Base-by-base conservation (phyloP, 2,888 invertebrate genomes). In the Ectemnius lituratus region DNA sequence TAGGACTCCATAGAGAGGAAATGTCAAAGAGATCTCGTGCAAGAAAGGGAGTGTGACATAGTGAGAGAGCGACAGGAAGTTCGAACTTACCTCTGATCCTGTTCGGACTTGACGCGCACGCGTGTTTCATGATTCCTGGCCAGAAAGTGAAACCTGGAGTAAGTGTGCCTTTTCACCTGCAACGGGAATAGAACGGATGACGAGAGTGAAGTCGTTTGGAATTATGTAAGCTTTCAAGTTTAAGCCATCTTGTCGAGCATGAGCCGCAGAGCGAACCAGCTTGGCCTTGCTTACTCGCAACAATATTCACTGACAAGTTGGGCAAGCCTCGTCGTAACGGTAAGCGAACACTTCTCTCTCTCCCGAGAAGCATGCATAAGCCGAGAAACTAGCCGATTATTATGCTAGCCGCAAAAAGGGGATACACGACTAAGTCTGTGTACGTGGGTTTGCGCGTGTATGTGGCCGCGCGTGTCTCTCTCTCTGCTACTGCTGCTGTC, bases 171-270 rank as follows among this genome's bases (percentile, higher is more conserved):
- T 82, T 87, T 86, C 23, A 89, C 84, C 90, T 90, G 84, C 58
- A 87, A 16, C 52, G 57, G 11, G 69, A 63, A 27, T 72, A 68
- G 37, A 37, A 37, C 5, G 37, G 37, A 37, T 37, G 37, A 8
- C 8, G 8, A 37, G 8, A 1, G 37, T 37, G 11, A 82, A 74
- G 75, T 62, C 70, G 68, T 61, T 76, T 69, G 79, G 82, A 88
- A 88, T 90, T 90, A 90, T 88, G 85, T 90, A 88, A 88, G 87
- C 81, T 66, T 71, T 76, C 73, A 75, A 78, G 84, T 81, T 80
- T 77, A 83, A 88, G 89, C 87, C 89, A 89, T 89, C 85, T 88
- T 88, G 88, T 86, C 85, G 23, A 23, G 23, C 23, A 23, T 23
- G 23, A 23, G 23, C 23, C 23, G 23, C 2, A 1, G 23, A 23